A percentile compares a stretch with the other conserved stretches of the same genome.
phyloP scores from a whole-genome alignment of 2,888 invertebrate genomes.

The Stictocephala bisonia region DNA sequence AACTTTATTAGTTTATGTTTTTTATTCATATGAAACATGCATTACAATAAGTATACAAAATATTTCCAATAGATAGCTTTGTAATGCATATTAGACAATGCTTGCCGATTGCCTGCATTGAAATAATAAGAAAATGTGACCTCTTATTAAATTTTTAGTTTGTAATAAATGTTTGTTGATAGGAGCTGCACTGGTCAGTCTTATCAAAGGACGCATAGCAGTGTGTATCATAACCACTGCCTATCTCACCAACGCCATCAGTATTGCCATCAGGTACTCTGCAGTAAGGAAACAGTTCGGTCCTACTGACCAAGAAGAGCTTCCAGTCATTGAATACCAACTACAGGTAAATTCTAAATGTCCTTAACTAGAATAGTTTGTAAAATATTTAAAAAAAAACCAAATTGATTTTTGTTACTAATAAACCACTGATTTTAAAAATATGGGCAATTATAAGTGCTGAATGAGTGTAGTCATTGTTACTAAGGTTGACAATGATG shows the following conservation, averaged over 20 bases:
- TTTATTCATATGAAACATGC: too few species aligned
- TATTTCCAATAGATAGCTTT: too few species aligned
- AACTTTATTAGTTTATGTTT: too few species aligned
- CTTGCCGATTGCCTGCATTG: too few species aligned
- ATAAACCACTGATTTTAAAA: too few species aligned
- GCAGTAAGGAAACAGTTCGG: slow-evolving; percentile 90
- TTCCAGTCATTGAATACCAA: slow-evolving; percentile 92
- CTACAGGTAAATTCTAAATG: slow-evolving; percentile 72
- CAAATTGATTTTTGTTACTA: neutral
- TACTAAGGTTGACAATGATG: neutral
- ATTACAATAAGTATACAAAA: too few species aligned
- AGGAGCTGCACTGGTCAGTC: slow-evolving; percentile 80
- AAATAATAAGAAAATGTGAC: too few species aligned
- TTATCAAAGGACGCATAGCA: slow-evolving; percentile 85
- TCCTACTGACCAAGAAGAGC: slow-evolving; percentile 73
- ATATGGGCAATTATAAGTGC: neutral
- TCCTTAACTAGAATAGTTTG: neutral
- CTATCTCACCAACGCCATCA: slow-evolving; percentile 76
- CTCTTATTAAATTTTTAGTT: neutral
- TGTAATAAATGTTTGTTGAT: neutral
- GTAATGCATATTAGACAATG: too few species aligned
- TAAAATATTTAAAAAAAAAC: neutral
- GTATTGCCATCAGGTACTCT: slow-evolving; percentile 89
- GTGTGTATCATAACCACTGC: slow-evolving; percentile 70
- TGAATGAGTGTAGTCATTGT: neutral